Percentiles rank a stretch among this genome's conserved stretches.
Conservation (phyloP, 2,797 vertebrate species). For the Balearica regulorum region DNA sequence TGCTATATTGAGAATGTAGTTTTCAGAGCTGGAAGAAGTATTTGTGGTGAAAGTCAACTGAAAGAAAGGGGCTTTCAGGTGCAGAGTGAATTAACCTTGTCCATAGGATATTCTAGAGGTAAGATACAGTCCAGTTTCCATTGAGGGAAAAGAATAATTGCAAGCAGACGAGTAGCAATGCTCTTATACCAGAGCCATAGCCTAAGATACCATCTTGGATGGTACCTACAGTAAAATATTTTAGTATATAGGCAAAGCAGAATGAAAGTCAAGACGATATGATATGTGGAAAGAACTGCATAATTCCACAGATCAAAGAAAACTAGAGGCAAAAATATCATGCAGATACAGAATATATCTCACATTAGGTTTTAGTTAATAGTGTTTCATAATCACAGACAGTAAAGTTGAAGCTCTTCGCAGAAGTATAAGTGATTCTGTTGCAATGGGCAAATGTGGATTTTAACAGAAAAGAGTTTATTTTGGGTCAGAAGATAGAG, state of each 20-base stretch:
- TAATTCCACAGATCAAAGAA: background rate
- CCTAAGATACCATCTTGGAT: background rate
- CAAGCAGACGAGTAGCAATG: background rate
- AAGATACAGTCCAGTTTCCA: background rate
- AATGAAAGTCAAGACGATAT: background rate
- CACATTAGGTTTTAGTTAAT: background rate
- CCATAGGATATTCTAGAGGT: background rate
- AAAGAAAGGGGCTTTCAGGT: background rate
- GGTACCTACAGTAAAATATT: background rate
- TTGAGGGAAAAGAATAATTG: background rate
- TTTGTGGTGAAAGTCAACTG: background rate
- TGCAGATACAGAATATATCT: background rate
- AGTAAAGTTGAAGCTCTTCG: background rate
- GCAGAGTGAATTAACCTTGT: background rate
- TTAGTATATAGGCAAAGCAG: background rate
- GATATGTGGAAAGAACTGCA: background rate
- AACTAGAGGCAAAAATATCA: background rate
- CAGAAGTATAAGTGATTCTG: background rate
- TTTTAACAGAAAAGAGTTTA: background rate
- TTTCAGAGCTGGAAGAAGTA: background rate
- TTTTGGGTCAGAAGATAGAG: background rate
- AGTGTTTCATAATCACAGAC: background rate
- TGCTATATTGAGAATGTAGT: background rate
- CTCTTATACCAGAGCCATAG: background rate
- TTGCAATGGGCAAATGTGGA: background rate